Percentiles rank a stretch among this genome's conserved stretches.
phyloP scores from a whole-genome alignment of 2,888 invertebrate species.

The Polyploca ridens region DNA sequence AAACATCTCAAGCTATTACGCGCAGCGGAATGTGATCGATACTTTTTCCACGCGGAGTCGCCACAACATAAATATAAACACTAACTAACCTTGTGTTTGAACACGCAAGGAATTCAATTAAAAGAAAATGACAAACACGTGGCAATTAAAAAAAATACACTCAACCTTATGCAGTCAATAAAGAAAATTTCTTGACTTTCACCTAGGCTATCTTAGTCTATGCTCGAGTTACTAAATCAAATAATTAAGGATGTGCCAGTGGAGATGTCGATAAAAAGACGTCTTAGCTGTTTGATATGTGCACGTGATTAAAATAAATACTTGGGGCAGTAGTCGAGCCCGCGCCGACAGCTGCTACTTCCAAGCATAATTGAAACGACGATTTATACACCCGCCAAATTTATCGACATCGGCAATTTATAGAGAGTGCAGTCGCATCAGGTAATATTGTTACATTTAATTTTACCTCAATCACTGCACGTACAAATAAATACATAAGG shows the following conservation, averaged over 20 bases:
- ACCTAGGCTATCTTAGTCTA: slow-evolving; percentile 15
- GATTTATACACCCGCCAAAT: slow-evolving; percentile 81
- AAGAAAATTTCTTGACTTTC: slow-evolving; percentile 5
- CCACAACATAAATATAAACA: slow-evolving; percentile 11
- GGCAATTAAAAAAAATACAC: slow-evolving; percentile 11
- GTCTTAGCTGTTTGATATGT: slow-evolving; percentile 58
- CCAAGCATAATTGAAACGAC: slow-evolving; percentile 79
- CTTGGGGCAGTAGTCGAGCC: slow-evolving; percentile 64
- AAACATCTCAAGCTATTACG: not conserved
- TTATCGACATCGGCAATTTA: slow-evolving; percentile 79
- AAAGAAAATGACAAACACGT: slow-evolving; percentile 10
- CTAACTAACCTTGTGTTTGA: slow-evolving; percentile 6
- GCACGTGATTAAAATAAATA: slow-evolving; percentile 80
- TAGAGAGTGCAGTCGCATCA: slow-evolving; percentile 50
- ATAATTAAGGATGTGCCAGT: slow-evolving; percentile 56
- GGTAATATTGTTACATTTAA: slow-evolving; percentile 51
- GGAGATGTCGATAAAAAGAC: slow-evolving; percentile 67
- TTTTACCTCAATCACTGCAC: slow-evolving; percentile 39
- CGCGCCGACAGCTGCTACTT: slow-evolving; percentile 77
- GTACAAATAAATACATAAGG: slow-evolving; percentile 37
- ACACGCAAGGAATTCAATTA: slow-evolving; percentile 13
- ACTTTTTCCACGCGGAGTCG: not conserved
- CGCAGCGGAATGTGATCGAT: not conserved
- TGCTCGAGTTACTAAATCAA: slow-evolving; percentile 41
- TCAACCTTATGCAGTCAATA: not conserved